Base-by-base conservation (phyloP, 1,140 invertebrate genomes). In the Diachasmimorpha longicaudata region DNA sequence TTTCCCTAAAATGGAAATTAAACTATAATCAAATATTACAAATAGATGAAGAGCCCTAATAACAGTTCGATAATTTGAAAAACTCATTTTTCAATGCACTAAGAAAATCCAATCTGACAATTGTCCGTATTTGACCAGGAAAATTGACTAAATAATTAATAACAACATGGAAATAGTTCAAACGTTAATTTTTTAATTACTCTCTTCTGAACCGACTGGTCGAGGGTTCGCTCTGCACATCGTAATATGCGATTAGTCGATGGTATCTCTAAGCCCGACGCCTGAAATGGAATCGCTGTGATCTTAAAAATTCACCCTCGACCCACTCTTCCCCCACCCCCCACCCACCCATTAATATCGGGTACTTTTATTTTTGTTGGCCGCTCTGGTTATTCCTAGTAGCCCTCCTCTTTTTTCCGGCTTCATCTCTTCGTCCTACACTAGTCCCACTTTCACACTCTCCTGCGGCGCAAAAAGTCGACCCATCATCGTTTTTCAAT, bases 161-260 rank as follows among this genome's bases (percentile, higher is more conserved):
- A n/a, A n/a, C n/a, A n/a, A n/a, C n/a, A n/a, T n/a, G n/a, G n/a
- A n/a, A n/a, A n/a, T n/a, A n/a, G n/a, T n/a, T n/a, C n/a, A n/a
- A n/a, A n/a, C n/a, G n/a, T n/a, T 77, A 77, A 74, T 74, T 74
- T 74, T 77, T 77, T 77, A 77, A 77, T 77, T 74, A 77, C 76
- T 46, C 21, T 21, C 48, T 37, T 58, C 31, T 10, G 58, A 16
- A 37, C 55, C 31, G n/a, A 69, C 16, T 37, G 48, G 52, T 42
- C 58, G n/a, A 48, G 23, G 42, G 2, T n/a, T 19, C 48, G 9
- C 19, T 58, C 70, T 44, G 72, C 25, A 16, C 44, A 37, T n/a
- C 55, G 31, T 31, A 58, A 76, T 58, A 72, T 74, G 76, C 76
- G 76, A 77, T 77, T 77, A 77, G 72, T 63, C 69, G 76, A 77